These are phyloP conservation scores for Pantherophis vulpinus DNA, from an alignment of 2,797 vertebrate species.

Conservation along the genomic window DNA sequence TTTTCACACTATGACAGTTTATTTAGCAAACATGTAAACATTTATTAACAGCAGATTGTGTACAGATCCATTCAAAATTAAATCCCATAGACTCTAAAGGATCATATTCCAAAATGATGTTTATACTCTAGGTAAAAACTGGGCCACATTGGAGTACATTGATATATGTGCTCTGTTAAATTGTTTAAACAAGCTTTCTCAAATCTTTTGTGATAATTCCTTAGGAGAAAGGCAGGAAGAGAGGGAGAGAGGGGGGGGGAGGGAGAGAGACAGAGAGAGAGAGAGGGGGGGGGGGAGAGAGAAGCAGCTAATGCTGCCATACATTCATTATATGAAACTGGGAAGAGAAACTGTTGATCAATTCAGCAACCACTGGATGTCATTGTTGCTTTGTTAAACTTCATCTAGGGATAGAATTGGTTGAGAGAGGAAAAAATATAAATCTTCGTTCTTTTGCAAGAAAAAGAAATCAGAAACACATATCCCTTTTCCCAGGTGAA, in stretches of 20 bases:
- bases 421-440: background rate
- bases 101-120: background rate
- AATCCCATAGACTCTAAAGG: background rate
- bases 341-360: conserved; percentile 25
- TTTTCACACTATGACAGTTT: background rate
- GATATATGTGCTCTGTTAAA: background rate
- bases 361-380: conserved; percentile 56
- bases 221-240: background rate
- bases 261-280: background rate
- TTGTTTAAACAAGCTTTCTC: background rate
- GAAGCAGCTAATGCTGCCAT: background rate
- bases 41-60: background rate
- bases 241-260: background rate
- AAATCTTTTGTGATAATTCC: background rate
- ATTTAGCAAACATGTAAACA: background rate
- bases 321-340: background rate
- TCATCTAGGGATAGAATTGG: conserved; percentile 2
- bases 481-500: background rate
- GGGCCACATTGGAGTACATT: background rate
- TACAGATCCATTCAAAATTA: background rate
- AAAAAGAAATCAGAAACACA: background rate
- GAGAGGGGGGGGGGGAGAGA: no score
- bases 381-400: conserved; percentile 46
- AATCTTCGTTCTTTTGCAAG: background rate
- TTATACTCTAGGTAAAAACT: background rate